phyloP scores from a whole-genome alignment of 2,113 vertebrate species.

The Arizona elegans region DNA sequence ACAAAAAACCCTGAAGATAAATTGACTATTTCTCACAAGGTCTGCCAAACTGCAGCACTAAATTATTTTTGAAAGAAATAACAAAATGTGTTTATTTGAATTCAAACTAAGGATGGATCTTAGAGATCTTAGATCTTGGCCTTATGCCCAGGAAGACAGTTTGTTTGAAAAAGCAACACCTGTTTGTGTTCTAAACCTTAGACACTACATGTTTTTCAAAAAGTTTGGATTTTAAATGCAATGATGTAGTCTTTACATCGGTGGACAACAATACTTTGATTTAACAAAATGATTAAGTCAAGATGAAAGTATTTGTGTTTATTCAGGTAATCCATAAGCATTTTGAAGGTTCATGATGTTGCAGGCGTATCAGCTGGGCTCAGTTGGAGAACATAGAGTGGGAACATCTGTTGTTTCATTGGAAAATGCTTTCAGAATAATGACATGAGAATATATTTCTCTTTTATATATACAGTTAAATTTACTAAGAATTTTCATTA shows the following conservation, averaged over 20 bases:
- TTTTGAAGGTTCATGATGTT: slow-evolving; percentile 2
- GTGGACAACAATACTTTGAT: slow-evolving; percentile 3
- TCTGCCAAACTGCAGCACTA: slow-evolving; percentile 2
- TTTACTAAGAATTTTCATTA: not conserved
- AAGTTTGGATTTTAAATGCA: not conserved
- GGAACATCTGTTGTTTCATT: not conserved
- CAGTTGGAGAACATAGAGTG: fast-evolving
- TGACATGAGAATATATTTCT: not conserved
- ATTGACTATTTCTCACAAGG: not conserved
- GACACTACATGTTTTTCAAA: slow-evolving; percentile 15
- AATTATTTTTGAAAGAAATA: slow-evolving; percentile 17
- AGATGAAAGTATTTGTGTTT: slow-evolving; percentile 45
- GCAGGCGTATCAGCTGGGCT: slow-evolving; percentile 14
- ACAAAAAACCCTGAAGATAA: not conserved
- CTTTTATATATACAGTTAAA: not conserved
- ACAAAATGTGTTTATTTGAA: slow-evolving; percentile 15
- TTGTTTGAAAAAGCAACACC: not conserved
- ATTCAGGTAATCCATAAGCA: slow-evolving; percentile 38
- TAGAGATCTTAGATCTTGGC: not conserved
- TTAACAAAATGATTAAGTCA: not conserved
- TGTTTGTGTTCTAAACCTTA: slow-evolving; percentile 2
- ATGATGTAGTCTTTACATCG: slow-evolving; percentile 19
- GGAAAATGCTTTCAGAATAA: slow-evolving; percentile 15
- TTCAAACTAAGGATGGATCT: not conserved
- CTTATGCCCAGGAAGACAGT: not conserved